Base-by-base conservation (phyloP, 2,113 vertebrate genomes). In the Probosciger aterrimus region DNA sequence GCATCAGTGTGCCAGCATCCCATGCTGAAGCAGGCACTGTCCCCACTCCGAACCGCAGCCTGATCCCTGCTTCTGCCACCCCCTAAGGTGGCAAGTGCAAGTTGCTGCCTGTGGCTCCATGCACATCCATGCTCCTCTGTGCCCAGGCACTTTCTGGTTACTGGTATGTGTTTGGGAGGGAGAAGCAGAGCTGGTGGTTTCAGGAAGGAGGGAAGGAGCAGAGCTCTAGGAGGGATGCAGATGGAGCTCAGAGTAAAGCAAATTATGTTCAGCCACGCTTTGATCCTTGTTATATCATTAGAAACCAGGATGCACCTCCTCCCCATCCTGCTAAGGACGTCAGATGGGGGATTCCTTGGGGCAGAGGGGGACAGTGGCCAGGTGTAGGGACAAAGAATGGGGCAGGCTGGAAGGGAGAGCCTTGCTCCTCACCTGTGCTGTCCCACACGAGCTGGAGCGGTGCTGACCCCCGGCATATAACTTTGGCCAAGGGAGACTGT, bases 11-110 rank as follows among this genome's bases (percentile, higher is more conserved):
- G 52, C 33, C 10, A 18, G 57, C 43, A 18, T 8, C 47, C 59
- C 1, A 0, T 4, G 46, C 18, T 16, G 68, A 35, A 74, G 30
- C 31, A 8, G 65, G 47, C 8, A 1, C 0, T 0, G 37, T 31
- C 27, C 39, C 19, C 1, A 0, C 68, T 15, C 6, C 0, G 4
- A 76, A 18, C 25, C 39, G 14, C 64, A 47, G 31, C 57, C 35
- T 1, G 1, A 18, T 8, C 59, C 33, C 52, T n/a, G 59, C 35
- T 39, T n/a, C 39, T 64, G 64, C 18, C 37, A 15, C 6, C 22
- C 9, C 9, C n/a, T 5, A 2, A 50, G 59, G 43, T 47, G 43
- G 43, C 43, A 83, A 82, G 15, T 1, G 15, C 28, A 41, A 37
- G 43, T 22, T 27, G 53, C 12, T 79, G 73, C 25, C 55, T 14